Percentiles rank a stretch among this genome's conserved stretches.
These are phyloP conservation scores for Temnothorax longispinosus DNA, from an alignment of 1,140 invertebrate genomes.

Conservation along the genomic window DNA sequence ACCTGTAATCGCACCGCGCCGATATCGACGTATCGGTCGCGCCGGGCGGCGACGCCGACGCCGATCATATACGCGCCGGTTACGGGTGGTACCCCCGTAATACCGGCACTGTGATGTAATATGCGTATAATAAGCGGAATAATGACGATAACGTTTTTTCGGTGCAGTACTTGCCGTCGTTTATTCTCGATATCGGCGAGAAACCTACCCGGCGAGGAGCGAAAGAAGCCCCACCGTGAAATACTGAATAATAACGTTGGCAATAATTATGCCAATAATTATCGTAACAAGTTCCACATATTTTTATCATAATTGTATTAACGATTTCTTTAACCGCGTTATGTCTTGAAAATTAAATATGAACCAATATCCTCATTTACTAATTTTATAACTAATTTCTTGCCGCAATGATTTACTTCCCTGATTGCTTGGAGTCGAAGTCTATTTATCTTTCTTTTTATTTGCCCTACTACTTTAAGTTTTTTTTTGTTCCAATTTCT, in stretches of 20 bases:
- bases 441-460: not conserved
- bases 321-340: not conserved
- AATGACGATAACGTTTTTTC: constrained; percentile 4
- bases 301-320: not conserved
- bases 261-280: no score
- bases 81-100: not conserved
- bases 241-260: not conserved
- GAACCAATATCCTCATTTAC: no score
- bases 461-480: not conserved
- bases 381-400: not conserved
- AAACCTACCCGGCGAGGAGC: not conserved
- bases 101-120: not conserved
- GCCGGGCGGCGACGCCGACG: not conserved
- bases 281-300: not conserved
- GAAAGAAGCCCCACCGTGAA: not conserved
- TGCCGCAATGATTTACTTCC: not conserved
- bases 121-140: constrained; percentile 15
- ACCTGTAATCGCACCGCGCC: constrained; percentile 16
- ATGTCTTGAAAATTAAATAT: not conserved
- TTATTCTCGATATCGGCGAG: constrained; percentile 1
- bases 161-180: not conserved
- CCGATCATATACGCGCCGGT: not conserved
- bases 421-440: not conserved
- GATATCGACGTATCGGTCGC: constrained; percentile 50
- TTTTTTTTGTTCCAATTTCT: not conserved